Base-by-base conservation (phyloP, 2,888 invertebrate species). In the Brenthis daphne region DNA sequence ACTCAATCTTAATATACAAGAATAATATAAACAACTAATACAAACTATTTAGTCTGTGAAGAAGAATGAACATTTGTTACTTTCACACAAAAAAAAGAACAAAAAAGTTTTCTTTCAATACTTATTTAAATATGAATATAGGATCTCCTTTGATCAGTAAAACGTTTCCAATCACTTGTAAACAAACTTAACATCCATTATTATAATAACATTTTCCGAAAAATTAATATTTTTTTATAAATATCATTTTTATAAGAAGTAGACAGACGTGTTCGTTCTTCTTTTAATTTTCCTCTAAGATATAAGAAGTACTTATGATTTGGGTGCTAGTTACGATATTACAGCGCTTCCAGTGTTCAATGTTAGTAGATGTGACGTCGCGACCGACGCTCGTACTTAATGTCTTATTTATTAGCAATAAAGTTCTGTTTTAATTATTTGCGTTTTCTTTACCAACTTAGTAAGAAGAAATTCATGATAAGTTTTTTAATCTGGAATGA, bases 401-500 rank as follows among this genome's bases (percentile, higher is more conserved):
- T 83, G 83, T 80, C 81, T 79, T 87, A 86, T 87, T 85, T 83
- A 83, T 86, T 84, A 82, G 81, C 79, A 87, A 85, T 89, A 89
- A 83, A 87, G 76, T 84, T 83, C 77, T 87, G 86, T 88, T 88
- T 85, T 65, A 74, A 70, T 43, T 54, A 63, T 54, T 20, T 50
- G 24, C 14, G 51, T 56, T 63, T 55, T 65, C 64, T 64, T 70
- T 57, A 50, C 73, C 61, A 20, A 20, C 20, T 20, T 20, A 20
- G 20, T 20, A 20, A 20, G 20, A 1, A 20, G 20, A 20, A 20
- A 20, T 20, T 20, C 29, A 29, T 29, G 5, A 5, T 29, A 29
- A 29, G 0, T 37, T 8, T 37, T 37, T 37, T 8, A 37, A 37
- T 37, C 6, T 8, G 8, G 37, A 37, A 37, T 37, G 1, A 1